Base-by-base conservation (phyloP, 2,113 vertebrate genomes). In the Varanus salvator region DNA sequence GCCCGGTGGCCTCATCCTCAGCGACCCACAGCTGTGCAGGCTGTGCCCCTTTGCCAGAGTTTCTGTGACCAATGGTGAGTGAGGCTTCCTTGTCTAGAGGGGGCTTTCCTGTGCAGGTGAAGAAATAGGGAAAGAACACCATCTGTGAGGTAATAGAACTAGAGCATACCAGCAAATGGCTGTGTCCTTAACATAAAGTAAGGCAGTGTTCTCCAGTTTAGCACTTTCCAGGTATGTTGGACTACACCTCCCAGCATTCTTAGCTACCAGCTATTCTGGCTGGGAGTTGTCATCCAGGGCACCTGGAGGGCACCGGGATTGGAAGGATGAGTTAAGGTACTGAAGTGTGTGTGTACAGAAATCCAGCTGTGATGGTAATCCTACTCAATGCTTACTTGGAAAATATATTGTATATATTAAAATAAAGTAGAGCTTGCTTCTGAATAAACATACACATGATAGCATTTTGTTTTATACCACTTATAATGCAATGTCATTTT, bases 31-130 rank as follows among this genome's bases (percentile, higher is more conserved):
- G 94, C 94, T 94, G 3, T 92, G 38, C 90, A 71, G 71, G 66
- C 64, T 1, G 97, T 97, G 88, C 97, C 97, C 0, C 97, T 98
- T 84, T 98, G 98, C 93, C 90, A 95, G 38, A 97, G 97, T 96
- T 97, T 98, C 97, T 98, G 98, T 92, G 95, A 97, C 81, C 94
- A 96, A 87, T 98, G 98, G 98, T 98, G 95, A 97, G 95, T 60
- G 52, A 27, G 7, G 25, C 31, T 9, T 71, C 50, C 60, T 72
- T 57, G 34, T 44, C 27, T n/a, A 38, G 48, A 78, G 14, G 54
- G 0, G 38, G 44, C 19, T 17, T 11, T 27, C 23, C 34, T 21
- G 27, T 2, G 6, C 21, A 72, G 34, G 31, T 44, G 57, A 68
- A 85, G 48, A 54, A 44, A 54, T 15, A 69, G 25, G 60, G 64